Evolutionary conservation across 1,140 invertebrate species (phyloP), one percentile per base, ranked within the genome.

Genomic region (Tetraneura akinire): DNA sequence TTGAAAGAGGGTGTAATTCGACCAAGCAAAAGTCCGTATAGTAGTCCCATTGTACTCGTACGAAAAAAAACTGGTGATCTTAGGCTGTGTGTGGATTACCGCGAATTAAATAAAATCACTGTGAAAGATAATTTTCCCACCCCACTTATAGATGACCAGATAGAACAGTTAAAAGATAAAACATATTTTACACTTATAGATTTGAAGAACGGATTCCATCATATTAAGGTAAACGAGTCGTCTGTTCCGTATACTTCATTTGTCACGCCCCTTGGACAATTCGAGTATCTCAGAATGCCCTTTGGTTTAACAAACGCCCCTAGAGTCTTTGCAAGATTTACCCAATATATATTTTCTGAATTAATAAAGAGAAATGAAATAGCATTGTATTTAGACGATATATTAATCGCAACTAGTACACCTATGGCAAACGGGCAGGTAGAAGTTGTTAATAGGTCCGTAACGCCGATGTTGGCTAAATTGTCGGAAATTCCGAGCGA

Each of bases 101-200:
- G 23, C 5, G 23, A 60, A 14, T 0, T 60, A 0, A 60, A 71
- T 23, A 45, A 71, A 10, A 49, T 23, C 3, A 23, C 18, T 5
- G 60, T 62, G 6, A 62, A 62, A 8, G 60, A 62, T 13, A 29
- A 62, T 32, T 62, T 29, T 62, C 60, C 60, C 9, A 10, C 29
- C 1, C 60, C 60, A 1, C 26, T 29, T 2, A 62, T 62, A 4
- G 60, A 62, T 16, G 60, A 62, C 14, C 29, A 29, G 32, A 29
- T 62, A 32, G 14, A n/a, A 16, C 11, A 62, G 9, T 8, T 32
- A 1, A 62, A 32, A 9, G 16, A 32, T 62, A 62, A 62, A 32
- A 62, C 29, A 32, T 74, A 74, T 55, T 74, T 55, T 10, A 14
- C 45, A 13, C 42, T 8, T 23, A 1, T 74, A 29, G 71, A 74